Percentiles rank a stretch among this genome's conserved stretches.
Evolutionary conservation across 1,140 invertebrate genomes (phyloP).

Genomic region (Drosophila nigrodunni): DNA sequence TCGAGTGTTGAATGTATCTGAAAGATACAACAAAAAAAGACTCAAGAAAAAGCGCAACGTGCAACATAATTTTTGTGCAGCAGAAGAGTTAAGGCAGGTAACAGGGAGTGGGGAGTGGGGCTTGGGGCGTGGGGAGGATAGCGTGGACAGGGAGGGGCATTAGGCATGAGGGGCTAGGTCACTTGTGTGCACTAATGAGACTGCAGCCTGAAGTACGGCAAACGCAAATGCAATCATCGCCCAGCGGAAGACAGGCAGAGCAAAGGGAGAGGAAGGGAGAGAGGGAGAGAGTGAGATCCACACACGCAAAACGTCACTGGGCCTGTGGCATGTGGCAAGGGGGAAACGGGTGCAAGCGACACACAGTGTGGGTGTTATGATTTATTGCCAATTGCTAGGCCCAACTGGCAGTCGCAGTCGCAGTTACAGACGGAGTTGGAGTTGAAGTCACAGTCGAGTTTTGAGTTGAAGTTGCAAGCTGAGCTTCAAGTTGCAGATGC

Average conservation of each 20-base stretch:
- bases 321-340: conserved; percentile 10
- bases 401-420: conserved; percentile 19
- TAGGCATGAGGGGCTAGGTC: conserved; percentile 8
- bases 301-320: conserved; percentile 52
- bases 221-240: conserved; percentile 46
- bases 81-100: background rate
- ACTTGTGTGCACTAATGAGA: conserved; percentile 53
- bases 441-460: background rate
- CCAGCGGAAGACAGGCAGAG: conserved; percentile 5
- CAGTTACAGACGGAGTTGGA: conserved; percentile 13
- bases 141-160: background rate
- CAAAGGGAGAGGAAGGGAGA: background rate
- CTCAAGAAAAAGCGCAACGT: conserved; percentile 29
- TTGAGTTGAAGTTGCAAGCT: conserved; percentile 6
- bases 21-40: conserved; percentile 43
- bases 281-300: conserved; percentile 9
- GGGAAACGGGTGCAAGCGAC: background rate
- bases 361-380: conserved; percentile 74
- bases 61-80: conserved; percentile 35
- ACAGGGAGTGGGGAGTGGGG: no score
- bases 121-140: no score
- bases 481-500: conserved; percentile 18
- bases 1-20: conserved; percentile 47
- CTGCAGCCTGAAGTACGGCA: conserved; percentile 28
- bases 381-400: conserved; percentile 76